Conservation (phyloP, 30 jellyfish, hydroid and myxozoan species). For the Chrysaora quinquecirrha region DNA sequence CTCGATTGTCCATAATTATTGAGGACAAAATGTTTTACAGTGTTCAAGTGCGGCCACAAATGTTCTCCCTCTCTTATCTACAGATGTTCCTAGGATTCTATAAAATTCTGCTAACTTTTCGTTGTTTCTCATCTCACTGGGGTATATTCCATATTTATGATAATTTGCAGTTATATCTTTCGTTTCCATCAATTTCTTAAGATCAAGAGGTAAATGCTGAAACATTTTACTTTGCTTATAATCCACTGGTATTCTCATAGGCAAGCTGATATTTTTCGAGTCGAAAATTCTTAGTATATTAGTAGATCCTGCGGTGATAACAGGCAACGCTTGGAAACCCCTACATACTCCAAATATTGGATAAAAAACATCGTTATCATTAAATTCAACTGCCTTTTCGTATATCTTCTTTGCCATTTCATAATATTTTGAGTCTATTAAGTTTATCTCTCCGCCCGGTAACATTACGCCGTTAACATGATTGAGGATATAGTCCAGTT, state of each 20-base stretch:
- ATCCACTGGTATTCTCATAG: slow-evolving; percentile 55
- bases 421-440: slow-evolving; percentile 63
- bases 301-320: slow-evolving; percentile 28
- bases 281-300: slow-evolving; percentile 27
- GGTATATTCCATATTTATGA: slow-evolving; percentile 77
- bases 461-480: slow-evolving; percentile 65
- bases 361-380: slow-evolving; percentile 42
- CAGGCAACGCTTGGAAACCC: slow-evolving; percentile 84
- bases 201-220: slow-evolving; percentile 37
- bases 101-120: slow-evolving; percentile 14
- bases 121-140: slow-evolving; percentile 22
- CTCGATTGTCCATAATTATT: too few species aligned
- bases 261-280: slow-evolving; percentile 56
- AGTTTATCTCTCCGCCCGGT: slow-evolving; percentile 83
- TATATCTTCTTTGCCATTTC: slow-evolving; percentile 37
- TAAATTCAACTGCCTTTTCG: slow-evolving; percentile 44
- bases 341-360: slow-evolving; percentile 82
- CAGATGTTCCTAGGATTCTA: slow-evolving; percentile 54
- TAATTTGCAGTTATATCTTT: slow-evolving; percentile 54
- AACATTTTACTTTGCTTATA: slow-evolving; percentile 54
- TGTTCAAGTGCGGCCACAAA: slow-evolving; percentile 70
- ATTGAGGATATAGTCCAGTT: slow-evolving; percentile 13
- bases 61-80: slow-evolving; percentile 46
- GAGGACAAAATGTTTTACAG: too few species aligned
- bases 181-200: slow-evolving; percentile 36